Evolutionary conservation across 2,113 vertebrate species (phyloP).

Genomic region (Cyphomyrus discorhynchus): DNA sequence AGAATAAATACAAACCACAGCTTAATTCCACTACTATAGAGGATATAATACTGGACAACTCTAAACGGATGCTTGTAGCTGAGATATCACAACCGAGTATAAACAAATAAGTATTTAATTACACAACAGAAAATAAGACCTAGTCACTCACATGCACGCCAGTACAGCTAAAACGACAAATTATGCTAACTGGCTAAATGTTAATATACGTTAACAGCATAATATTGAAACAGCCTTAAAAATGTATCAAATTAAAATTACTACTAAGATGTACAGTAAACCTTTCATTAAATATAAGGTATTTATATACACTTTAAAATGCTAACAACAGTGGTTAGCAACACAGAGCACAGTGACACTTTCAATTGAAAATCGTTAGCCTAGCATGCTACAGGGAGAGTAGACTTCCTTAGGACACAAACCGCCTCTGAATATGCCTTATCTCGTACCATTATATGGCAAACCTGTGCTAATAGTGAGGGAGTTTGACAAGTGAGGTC

Average conservation of each 20-base stretch:
- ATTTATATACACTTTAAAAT: no score
- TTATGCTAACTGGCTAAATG: background rate
- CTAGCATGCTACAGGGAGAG: background rate
- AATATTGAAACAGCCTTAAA: background rate
- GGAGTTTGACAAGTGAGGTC: background rate
- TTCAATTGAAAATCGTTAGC: background rate
- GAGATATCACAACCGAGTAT: background rate
- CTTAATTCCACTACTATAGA: background rate
- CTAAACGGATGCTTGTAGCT: background rate
- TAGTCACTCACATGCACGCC: background rate
- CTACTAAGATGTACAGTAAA: no score
- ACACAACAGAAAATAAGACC: background rate
- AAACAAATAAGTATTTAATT: background rate
- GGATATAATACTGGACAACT: background rate
- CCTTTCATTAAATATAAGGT: background rate
- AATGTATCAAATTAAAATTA: background rate
- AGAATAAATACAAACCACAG: background rate
- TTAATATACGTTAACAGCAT: background rate
- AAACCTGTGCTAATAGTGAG: background rate
- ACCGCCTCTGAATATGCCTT: background rate
- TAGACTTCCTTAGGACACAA: background rate
- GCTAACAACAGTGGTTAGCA: no score
- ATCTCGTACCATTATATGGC: background rate
- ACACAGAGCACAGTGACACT: background rate
- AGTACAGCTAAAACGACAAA: no score